phyloP scores from a whole-genome alignment of 1,140 invertebrate genomes.

The Phortica variegata region DNA sequence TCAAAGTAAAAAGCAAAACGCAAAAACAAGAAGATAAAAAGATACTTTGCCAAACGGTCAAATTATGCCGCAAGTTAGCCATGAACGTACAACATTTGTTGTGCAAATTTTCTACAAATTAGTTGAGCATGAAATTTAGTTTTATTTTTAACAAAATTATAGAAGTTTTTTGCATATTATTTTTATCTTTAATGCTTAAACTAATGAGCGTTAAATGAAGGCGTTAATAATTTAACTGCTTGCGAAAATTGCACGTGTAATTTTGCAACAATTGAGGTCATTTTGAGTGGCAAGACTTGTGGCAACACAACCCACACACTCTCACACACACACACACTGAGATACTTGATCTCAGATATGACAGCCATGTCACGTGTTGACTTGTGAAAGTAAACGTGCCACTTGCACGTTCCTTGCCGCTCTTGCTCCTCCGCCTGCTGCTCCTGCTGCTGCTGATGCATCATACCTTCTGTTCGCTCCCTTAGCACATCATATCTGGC shows the following conservation, averaged over 20 bases:
- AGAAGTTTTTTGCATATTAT: background rate
- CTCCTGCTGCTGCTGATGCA: constrained; percentile 1
- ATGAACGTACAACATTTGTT: too few relatives aligned
- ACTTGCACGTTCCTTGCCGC: constrained; percentile 2
- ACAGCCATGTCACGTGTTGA: constrained; percentile 38
- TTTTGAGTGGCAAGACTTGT: constrained; percentile 34
- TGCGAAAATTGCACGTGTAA: too few relatives aligned
- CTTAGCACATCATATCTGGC: background rate
- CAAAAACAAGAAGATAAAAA: too few relatives aligned
- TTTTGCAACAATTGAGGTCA: constrained; percentile 16
- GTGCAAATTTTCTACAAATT: too few relatives aligned
- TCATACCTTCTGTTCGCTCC: background rate
- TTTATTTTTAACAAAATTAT: too few relatives aligned
- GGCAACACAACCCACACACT: constrained; percentile 50
- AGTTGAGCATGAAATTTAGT: too few relatives aligned
- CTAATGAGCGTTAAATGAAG: too few relatives aligned
- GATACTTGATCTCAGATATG: constrained; percentile 28
- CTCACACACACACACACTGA: constrained; percentile 45
- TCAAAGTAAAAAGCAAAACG: too few relatives aligned
- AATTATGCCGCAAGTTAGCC: too few relatives aligned
- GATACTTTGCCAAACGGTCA: too few relatives aligned
- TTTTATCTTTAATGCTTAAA: background rate
- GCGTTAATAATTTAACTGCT: background rate
- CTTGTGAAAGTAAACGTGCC: constrained; percentile 51
- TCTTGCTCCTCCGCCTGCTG: background rate